Evolutionary conservation across 2,888 invertebrate species (phyloP).

Genomic region (Odontocolon sp.): DNA sequence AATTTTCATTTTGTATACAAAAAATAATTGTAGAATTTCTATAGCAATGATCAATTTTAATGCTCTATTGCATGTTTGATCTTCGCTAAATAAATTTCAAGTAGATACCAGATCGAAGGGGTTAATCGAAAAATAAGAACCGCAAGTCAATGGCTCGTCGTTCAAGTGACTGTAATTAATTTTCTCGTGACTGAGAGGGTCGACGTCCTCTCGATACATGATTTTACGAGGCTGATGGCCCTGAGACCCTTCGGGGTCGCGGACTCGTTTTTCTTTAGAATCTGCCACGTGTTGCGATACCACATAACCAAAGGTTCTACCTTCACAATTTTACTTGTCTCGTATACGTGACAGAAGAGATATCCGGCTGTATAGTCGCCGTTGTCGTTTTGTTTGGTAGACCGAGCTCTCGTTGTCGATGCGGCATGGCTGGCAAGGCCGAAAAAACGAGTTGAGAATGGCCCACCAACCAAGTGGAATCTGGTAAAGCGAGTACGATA

Average conservation of each 20-base stretch:
- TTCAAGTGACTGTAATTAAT: background rate
- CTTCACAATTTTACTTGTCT: background rate
- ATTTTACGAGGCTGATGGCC: constrained; percentile 3
- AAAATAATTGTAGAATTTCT: too few relatives aligned
- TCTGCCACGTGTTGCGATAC: background rate
- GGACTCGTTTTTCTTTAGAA: constrained; percentile 13
- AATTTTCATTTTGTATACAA: background rate
- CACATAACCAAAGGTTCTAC: background rate
- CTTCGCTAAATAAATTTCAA: too few relatives aligned
- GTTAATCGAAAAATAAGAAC: too few relatives aligned
- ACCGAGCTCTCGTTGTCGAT: constrained; percentile 4
- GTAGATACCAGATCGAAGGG: too few relatives aligned
- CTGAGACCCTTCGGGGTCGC: background rate
- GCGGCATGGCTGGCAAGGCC: background rate
- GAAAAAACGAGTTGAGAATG: constrained; percentile 1
- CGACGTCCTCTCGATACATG: background rate
- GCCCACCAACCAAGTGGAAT: constrained; percentile 9
- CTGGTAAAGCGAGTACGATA: constrained; percentile 30
- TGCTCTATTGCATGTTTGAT: too few relatives aligned
- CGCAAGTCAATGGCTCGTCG: too few relatives aligned
- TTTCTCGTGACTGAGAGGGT: background rate
- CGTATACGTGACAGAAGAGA: too few relatives aligned
- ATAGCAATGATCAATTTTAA: too few relatives aligned
- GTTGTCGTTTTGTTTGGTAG: background rate
- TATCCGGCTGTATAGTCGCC: too few relatives aligned